Conservation (phyloP, 2,888 invertebrate genomes). For the Cylindroiulus punctatus region DNA sequence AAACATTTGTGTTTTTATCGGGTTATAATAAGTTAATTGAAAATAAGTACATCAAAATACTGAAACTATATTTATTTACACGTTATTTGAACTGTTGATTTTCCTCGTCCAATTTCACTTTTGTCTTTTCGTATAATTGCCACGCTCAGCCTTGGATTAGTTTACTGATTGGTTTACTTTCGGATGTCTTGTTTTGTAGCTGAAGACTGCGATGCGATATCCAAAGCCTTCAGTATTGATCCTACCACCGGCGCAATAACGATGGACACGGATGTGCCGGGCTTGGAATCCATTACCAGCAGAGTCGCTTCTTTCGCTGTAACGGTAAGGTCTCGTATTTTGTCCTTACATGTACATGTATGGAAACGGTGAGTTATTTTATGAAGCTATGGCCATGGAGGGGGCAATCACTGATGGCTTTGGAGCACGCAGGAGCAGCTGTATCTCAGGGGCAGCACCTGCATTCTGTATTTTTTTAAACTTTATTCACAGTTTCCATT, state of each 20-base stretch:
- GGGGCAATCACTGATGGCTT: not conserved
- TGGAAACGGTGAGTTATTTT: not conserved
- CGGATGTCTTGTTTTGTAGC: not conserved
- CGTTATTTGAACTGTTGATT: no score
- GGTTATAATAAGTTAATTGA: not conserved
- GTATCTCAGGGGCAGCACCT: no score
- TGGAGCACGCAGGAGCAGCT: not conserved
- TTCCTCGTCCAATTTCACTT: no score
- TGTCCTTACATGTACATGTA: not conserved
- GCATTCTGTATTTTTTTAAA: no score
- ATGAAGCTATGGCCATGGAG: not conserved
- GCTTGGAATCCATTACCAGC: not conserved
- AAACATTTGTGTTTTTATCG: not conserved
- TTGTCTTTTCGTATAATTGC: no score
- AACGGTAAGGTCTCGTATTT: not conserved
- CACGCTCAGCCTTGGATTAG: not conserved
- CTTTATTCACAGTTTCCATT: no score
- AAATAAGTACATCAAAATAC: no score
- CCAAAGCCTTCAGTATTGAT: not conserved
- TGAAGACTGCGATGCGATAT: not conserved
- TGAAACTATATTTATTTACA: no score
- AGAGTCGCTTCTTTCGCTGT: constrained; percentile 1
- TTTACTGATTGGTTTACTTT: not conserved
- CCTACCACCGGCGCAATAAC: not conserved
- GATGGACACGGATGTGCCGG: not conserved